Base-by-base conservation (phyloP, 2,113 vertebrate species). In the Nannobrachium achirus region DNA sequence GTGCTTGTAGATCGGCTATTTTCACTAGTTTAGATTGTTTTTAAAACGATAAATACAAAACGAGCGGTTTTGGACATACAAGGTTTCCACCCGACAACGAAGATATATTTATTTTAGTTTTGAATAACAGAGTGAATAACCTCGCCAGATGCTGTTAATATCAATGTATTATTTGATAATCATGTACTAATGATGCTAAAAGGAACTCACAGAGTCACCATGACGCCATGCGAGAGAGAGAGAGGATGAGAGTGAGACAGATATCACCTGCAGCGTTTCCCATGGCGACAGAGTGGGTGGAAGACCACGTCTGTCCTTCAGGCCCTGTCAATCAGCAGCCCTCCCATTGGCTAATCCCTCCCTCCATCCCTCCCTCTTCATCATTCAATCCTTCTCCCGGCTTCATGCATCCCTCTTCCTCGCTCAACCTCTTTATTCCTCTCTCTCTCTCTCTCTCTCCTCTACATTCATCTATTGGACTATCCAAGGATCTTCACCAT, bases 241-340 rank as follows among this genome's bases (percentile, higher is more conserved):
- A 44, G 40, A 62, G 18, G 38, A 67, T 10, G 25, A 64, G 68
- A 67, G n/a, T 40, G 44, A 16, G 56, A 79, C 41, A n/a, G 1
- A 10, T 44, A 56, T 79, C 63, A 53, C 85, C 56, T 49, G 38
- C 42, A 3, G 71, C 4, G 62, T 86, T 75, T 86, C 83, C 83
- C 66, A 72, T 85, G 86, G 85, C 14, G 75, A 87, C 82, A 58
- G 86, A 83, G 75, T 88, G 79, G 81, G 86, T 66, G 75, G 85
- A 78, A 80, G 80, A 77, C 79, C 45, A 38, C 20, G 67, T 60
- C 73, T 79, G 66, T 84, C 71, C 83, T 85, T 83, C 69, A 84
- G 76, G 71, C 60, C 70, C 41, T 79, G 79, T 85, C 85, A 83
- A 86, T 86, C 74, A 88, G 19, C 71, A 62, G 66, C 59, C 75